Percentiles rank a stretch among this genome's conserved stretches.
phyloP scores from a whole-genome alignment of 2,888 invertebrate genomes.

The Drosophila basisetae region DNA sequence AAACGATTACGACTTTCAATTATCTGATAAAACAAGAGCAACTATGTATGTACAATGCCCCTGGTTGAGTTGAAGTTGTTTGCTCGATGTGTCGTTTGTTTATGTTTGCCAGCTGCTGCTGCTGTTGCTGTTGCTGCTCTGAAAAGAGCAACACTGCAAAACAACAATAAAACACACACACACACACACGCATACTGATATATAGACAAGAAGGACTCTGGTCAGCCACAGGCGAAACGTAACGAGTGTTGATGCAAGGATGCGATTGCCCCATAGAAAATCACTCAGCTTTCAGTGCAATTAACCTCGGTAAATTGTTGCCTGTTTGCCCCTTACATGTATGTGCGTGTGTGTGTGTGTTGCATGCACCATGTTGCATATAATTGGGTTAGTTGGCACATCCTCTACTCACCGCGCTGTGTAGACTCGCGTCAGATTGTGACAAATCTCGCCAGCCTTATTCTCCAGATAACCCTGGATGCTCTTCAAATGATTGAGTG shows the following conservation, averaged over 20 bases:
- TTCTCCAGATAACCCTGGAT: slow-evolving; percentile 91
- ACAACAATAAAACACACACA: slow-evolving; percentile 33
- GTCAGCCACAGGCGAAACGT: slow-evolving; percentile 33
- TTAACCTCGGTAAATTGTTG: slow-evolving; percentile 35
- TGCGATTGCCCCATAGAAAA: slow-evolving; percentile 30
- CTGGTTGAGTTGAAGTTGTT: slow-evolving; percentile 37
- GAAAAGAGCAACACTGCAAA: slow-evolving; percentile 37
- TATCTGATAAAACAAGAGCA: slow-evolving; percentile 75
- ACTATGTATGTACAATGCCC: slow-evolving; percentile 31
- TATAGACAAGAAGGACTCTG: slow-evolving; percentile 5
- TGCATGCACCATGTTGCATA: slow-evolving; percentile 14
- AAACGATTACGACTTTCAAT: slow-evolving; percentile 81
- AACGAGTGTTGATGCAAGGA: slow-evolving; percentile 22
- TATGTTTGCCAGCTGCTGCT: slow-evolving; percentile 13
- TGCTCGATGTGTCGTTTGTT: slow-evolving; percentile 46
- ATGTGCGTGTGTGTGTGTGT: neutral
- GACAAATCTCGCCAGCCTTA: slow-evolving; percentile 90
- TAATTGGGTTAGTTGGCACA: neutral
- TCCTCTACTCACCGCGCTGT: slow-evolving; percentile 77
- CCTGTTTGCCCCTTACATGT: neutral
- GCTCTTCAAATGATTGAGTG: slow-evolving; percentile 90
- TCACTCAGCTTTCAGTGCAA: slow-evolving; percentile 46
- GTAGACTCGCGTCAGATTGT: slow-evolving; percentile 87
- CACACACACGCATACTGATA: slow-evolving; percentile 13
- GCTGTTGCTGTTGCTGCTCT: slow-evolving; percentile 7